phyloP scores from a whole-genome alignment of 2,113 vertebrate genomes.

The Pollimyrus isidori region DNA sequence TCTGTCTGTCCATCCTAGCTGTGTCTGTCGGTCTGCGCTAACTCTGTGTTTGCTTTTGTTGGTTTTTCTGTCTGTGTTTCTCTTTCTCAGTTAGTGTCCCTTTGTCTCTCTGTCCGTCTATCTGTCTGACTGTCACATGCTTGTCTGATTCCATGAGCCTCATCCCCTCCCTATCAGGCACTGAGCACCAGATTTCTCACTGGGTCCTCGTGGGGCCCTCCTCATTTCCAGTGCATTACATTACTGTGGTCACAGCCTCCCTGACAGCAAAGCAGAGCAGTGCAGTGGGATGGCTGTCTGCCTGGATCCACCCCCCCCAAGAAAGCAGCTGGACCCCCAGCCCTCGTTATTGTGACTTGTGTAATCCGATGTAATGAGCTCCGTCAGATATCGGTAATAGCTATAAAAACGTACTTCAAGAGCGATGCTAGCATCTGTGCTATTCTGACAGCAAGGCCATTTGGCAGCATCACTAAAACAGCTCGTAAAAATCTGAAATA shows the following conservation, averaged over 20 bases:
- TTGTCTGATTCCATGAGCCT: not conserved
- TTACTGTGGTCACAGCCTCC: not conserved
- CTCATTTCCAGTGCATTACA: not conserved
- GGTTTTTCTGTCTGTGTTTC: not conserved
- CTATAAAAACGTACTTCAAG: not conserved
- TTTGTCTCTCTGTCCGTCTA: not conserved
- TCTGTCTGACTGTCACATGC: not conserved
- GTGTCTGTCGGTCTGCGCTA: not conserved
- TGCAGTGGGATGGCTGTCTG: not conserved
- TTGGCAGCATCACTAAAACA: conserved; percentile 5
- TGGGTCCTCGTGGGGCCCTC: not conserved
- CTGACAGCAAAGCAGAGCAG: not conserved
- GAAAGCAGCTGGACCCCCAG: not conserved
- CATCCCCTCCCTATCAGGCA: not conserved
- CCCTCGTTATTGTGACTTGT: not conserved
- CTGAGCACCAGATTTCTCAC: not conserved
- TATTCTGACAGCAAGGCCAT: not conserved
- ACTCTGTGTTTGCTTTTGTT: not conserved
- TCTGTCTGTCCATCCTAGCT: not conserved
- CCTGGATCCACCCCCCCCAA: not conserved
- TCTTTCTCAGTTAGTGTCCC: not conserved
- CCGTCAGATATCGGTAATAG: not conserved
- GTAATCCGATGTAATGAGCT: not conserved
- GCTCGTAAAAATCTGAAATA: not conserved
- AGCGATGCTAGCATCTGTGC: not conserved